A percentile compares a stretch with the other conserved stretches of the same genome.
phyloP scores from a whole-genome alignment of 2,113 vertebrate species.

The Podiceps cristatus region DNA sequence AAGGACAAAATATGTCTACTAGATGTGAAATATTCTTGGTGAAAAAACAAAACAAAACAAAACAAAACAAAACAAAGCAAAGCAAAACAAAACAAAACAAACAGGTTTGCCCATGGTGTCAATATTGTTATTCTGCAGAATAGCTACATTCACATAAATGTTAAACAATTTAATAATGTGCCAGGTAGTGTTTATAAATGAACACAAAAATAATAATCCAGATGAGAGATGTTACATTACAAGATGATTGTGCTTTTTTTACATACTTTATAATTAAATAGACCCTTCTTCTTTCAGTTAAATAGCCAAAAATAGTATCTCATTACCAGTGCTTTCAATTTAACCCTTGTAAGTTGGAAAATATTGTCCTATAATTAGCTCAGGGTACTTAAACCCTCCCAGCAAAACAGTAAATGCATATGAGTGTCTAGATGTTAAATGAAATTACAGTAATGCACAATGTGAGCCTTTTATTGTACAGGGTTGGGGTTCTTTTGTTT shows the following conservation, averaged over 20 bases:
- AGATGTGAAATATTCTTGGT: background rate
- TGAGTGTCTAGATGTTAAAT: conserved; percentile 33
- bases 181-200: conserved; percentile 15
- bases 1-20: background rate
- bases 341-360: conserved; percentile 40
- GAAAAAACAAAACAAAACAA: background rate
- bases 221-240: conserved; percentile 24
- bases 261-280: conserved; percentile 55
- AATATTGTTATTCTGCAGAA: background rate
- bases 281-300: conserved; percentile 32
- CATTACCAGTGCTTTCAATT: conserved; percentile 58
- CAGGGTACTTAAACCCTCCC: conserved; percentile 39
- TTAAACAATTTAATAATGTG: conserved; percentile 21
- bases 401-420: conserved; percentile 46
- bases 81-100: background rate
- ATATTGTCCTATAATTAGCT: conserved; percentile 62
- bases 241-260: conserved; percentile 28
- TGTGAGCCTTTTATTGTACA: background rate
- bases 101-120: background rate
- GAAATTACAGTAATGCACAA: background rate
- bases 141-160: background rate
- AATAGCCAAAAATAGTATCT: conserved; percentile 51
- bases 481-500: background rate
- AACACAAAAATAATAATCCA: conserved; percentile 38
- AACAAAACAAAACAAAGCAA: no score